A percentile compares a stretch with the other conserved stretches of the same genome.
phyloP scores from a whole-genome alignment of 2,888 invertebrate genomes.

The Drosophila melanocephala region DNA sequence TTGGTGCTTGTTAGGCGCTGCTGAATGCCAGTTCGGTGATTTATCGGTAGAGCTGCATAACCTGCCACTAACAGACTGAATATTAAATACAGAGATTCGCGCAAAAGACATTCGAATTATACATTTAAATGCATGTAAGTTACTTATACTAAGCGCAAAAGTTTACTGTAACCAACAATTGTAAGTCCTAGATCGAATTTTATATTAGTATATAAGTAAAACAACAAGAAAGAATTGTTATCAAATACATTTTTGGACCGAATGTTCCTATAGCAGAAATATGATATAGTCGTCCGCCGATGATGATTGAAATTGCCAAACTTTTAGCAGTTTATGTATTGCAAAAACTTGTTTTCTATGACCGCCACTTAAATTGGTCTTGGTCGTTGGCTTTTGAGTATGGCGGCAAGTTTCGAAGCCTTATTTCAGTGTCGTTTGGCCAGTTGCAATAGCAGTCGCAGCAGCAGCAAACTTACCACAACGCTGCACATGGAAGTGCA shows the following conservation, averaged over 20 bases:
- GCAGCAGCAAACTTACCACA: conserved; percentile 25
- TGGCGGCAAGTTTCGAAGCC: conserved; percentile 17
- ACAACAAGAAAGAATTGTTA: not conserved
- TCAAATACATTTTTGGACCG: not conserved
- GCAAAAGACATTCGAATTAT: conserved; percentile 24
- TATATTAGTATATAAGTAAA: not conserved
- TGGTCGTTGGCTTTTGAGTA: conserved; percentile 72
- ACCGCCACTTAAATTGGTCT: conserved; percentile 70
- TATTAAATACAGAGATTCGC: conserved; percentile 34
- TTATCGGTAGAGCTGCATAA: conserved; percentile 39
- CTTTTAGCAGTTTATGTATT: conserved; percentile 25
- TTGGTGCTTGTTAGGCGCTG: not conserved
- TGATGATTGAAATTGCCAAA: conserved; percentile 31
- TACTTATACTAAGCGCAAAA: not conserved
- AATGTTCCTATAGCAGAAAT: not conserved
- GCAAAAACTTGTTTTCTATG: conserved; percentile 71
- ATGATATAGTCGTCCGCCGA: not conserved
- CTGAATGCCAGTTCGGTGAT: conserved; percentile 39
- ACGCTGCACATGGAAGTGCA: conserved; percentile 1
- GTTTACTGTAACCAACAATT: not conserved
- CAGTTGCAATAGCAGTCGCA: conserved; percentile 41
- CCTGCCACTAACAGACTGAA: conserved; percentile 39
- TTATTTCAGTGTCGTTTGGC: conserved; percentile 40
- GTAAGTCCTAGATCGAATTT: not conserved
- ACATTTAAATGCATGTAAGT: conserved; percentile 12